phyloP scores from a whole-genome alignment of 2,888 invertebrate genomes.

The Coelopa pilipes region DNA sequence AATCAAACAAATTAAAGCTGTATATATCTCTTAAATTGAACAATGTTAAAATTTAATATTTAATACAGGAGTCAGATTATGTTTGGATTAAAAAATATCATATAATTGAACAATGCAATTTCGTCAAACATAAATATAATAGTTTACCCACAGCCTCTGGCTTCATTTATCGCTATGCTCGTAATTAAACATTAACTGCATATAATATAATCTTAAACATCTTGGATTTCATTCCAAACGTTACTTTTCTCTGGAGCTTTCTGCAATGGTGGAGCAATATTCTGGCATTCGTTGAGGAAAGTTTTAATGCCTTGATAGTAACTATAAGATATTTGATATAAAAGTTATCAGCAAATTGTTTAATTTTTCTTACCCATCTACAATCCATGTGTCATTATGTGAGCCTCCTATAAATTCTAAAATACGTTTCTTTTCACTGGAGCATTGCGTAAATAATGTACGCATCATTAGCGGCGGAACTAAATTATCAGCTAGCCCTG shows the following conservation, averaged over 20 bases:
- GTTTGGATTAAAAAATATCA: constrained; percentile 7
- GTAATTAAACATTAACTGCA: neutral
- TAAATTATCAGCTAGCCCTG: constrained; percentile 85
- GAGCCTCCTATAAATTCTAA: constrained; percentile 84
- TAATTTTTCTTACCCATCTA: constrained; percentile 76
- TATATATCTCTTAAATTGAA: constrained; percentile 3
- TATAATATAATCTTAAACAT: constrained; percentile 45
- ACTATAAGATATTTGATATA: constrained; percentile 45
- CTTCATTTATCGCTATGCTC: too few relatives aligned
- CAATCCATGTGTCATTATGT: constrained; percentile 95
- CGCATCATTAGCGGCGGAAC: constrained; percentile 94
- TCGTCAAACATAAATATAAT: constrained; percentile 4
- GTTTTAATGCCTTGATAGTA: constrained; percentile 64
- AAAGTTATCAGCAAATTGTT: neutral
- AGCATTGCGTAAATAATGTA: constrained; percentile 79
- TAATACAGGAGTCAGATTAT: constrained; percentile 4
- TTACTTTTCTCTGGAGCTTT: constrained; percentile 65
- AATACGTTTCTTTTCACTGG: constrained; percentile 80
- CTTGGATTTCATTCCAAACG: constrained; percentile 64
- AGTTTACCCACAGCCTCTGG: constrained; percentile 25
- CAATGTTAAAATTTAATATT: constrained; percentile 27
- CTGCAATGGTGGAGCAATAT: constrained; percentile 60
- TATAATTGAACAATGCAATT: neutral
- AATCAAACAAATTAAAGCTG: constrained; percentile 24
- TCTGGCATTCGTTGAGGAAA: constrained; percentile 62